phyloP scores from a whole-genome alignment of 2,888 invertebrate species.

The Cephonodes hylas region DNA sequence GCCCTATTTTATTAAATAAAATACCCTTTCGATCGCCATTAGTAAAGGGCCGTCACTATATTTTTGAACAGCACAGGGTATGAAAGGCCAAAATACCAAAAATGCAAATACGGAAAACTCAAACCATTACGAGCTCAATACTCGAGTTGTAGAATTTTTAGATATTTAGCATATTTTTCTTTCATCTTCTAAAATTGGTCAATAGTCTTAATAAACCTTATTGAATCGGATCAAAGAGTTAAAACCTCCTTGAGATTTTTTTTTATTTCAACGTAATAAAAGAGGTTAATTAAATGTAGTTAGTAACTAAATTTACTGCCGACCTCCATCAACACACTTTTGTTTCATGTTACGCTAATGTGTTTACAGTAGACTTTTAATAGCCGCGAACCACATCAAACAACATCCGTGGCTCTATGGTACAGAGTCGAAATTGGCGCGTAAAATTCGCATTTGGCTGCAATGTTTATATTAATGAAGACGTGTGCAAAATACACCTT shows the following conservation, averaged over 20 bases:
- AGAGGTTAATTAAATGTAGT: not conserved
- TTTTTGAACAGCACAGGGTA: no score
- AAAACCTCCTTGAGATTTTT: not conserved
- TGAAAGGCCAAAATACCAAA: no score
- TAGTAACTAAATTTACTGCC: slow-evolving; percentile 26
- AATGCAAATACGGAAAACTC: no score
- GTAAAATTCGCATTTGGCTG: not conserved
- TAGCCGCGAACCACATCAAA: not conserved
- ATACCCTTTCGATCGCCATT: no score
- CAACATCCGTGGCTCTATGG: not conserved
- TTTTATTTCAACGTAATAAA: not conserved
- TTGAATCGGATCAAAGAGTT: not conserved
- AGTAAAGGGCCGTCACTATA: no score
- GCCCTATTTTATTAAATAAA: not conserved
- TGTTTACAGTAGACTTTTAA: not conserved
- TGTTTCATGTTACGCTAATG: not conserved
- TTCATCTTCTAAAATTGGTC: no score
- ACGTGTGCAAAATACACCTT: not conserved
- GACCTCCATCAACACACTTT: not conserved
- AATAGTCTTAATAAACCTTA: not conserved
- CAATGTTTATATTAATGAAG: not conserved
- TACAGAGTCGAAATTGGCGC: not conserved
- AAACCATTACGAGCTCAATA: no score
- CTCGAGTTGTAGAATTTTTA: no score
- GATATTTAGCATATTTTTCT: no score